These are phyloP conservation scores for Aphrocallistes beatrix DNA, from an alignment of 37 sponge, comb jelly and placozoan species.

Conservation along the genomic window DNA sequence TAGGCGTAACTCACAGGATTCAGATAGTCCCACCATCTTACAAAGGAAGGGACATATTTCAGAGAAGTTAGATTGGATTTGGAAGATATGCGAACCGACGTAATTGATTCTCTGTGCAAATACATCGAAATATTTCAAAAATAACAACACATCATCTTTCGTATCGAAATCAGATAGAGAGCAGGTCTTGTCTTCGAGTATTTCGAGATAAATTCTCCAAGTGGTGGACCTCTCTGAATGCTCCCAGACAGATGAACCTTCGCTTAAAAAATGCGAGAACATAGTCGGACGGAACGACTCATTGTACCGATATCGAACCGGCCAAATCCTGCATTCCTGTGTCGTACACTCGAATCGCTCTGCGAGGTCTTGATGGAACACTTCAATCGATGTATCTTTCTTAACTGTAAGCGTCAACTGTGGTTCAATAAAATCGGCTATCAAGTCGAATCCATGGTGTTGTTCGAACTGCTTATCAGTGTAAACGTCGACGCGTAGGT, in stretches of 20 bases:
- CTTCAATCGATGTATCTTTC: slow-evolving; percentile 33
- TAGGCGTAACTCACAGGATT: neutral
- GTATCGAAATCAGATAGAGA: neutral
- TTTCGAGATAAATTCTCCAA: neutral
- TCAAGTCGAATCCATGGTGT: slow-evolving; percentile 43
- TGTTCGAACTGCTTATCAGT: slow-evolving; percentile 54
- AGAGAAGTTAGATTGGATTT: neutral
- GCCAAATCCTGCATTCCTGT: neutral
- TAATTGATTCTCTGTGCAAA: neutral
- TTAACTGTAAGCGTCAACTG: slow-evolving; percentile 31
- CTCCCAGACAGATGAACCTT: neutral
- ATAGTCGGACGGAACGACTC: neutral
- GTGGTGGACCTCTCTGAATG: neutral
- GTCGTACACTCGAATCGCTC: neutral
- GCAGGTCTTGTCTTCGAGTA: neutral
- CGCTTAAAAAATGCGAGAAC: neutral
- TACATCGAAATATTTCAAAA: neutral
- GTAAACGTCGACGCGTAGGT: slow-evolving; percentile 75
- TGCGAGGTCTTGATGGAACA: slow-evolving; percentile 32
- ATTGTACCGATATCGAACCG: neutral
- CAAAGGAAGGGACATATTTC: neutral
- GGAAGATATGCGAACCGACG: neutral
- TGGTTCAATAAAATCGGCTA: slow-evolving; percentile 23
- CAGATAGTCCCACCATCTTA: neutral
- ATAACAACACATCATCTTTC: neutral